Evolutionary conservation across 1,140 invertebrate species (phyloP), one percentile per base, ranked within the genome.

Genomic region (Heliothis virescens): DNA sequence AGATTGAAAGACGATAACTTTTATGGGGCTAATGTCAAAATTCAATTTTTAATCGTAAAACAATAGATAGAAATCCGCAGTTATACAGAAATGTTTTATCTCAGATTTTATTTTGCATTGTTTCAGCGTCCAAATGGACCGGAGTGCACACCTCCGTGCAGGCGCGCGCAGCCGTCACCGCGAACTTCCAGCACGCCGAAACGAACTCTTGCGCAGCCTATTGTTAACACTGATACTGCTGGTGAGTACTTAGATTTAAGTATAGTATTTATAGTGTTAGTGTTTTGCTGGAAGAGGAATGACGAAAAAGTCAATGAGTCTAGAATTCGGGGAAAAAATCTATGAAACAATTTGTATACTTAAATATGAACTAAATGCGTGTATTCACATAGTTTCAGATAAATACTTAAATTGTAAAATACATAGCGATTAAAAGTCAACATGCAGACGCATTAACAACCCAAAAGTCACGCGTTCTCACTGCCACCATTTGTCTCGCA

Each of bases 61-160:
- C n/a, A n/a, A n/a, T n/a, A n/a, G n/a, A n/a, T n/a, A n/a, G n/a
- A n/a, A n/a, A n/a, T n/a, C n/a, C n/a, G n/a, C n/a, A n/a, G n/a
- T n/a, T n/a, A n/a, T n/a, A n/a, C n/a, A n/a, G n/a, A n/a, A n/a
- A n/a, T n/a, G n/a, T n/a, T n/a, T n/a, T n/a, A n/a, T n/a, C n/a
- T n/a, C n/a, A n/a, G n/a, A n/a, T n/a, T n/a, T n/a, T 2, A 34
- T 57, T 55, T 1, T 75, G 21, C 63, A 12, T 76, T 63, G 77
- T 88, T 83, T 9, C 84, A 93, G 92, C 90, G 91, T 57, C 81
- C 85, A 52, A 87, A 87, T 71, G 90, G 83, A 48, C 91, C 92
- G 79, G 92, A 92, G 85, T 94, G 92, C 79, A 90, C 90, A 62
- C 86, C 91, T 71, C 92, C 92, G 26, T 94, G 92, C 62, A 88